These are phyloP conservation scores for Heliconius cydno DNA, from an alignment of 2,888 invertebrate species.

Conservation along the genomic window DNA sequence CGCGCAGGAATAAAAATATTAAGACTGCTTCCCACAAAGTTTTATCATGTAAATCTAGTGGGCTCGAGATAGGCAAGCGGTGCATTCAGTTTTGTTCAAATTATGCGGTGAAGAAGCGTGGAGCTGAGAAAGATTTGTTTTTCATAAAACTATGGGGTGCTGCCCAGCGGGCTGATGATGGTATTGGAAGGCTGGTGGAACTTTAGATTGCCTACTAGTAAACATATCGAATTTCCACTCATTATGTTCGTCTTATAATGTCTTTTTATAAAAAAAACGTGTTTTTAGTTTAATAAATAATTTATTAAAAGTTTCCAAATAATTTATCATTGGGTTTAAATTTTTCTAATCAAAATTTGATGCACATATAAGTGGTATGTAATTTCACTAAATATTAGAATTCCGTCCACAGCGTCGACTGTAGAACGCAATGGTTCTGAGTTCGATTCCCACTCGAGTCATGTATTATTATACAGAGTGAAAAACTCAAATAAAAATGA, in stretches of 20 bases:
- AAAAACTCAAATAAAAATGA: too few relatives aligned
- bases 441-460: neutral
- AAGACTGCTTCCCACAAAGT: conserved; percentile 48
- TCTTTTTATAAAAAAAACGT: too few relatives aligned
- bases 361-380: too few relatives aligned
- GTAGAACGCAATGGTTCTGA: neutral
- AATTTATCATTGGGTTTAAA: too few relatives aligned
- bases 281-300: too few relatives aligned
- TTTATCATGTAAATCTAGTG: conserved; percentile 52
- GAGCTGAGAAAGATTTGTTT: neutral
- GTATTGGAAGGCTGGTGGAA: too few relatives aligned
- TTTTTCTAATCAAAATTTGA: too few relatives aligned
- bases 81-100: conserved; percentile 4
- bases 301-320: too few relatives aligned
- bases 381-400: neutral
- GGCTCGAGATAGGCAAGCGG: conserved; percentile 17
- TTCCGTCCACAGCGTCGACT: neutral
- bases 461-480: neutral
- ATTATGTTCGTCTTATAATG: too few relatives aligned
- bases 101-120: neutral
- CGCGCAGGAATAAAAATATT: conserved; percentile 49
- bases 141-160: neutral
- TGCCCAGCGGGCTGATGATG: too few relatives aligned
- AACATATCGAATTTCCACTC: too few relatives aligned
- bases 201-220: too few relatives aligned